Percentiles rank a stretch among this genome's conserved stretches.
These are phyloP conservation scores for Tridacna crocea DNA, from an alignment of 2,888 invertebrate species.

Conservation along the genomic window DNA sequence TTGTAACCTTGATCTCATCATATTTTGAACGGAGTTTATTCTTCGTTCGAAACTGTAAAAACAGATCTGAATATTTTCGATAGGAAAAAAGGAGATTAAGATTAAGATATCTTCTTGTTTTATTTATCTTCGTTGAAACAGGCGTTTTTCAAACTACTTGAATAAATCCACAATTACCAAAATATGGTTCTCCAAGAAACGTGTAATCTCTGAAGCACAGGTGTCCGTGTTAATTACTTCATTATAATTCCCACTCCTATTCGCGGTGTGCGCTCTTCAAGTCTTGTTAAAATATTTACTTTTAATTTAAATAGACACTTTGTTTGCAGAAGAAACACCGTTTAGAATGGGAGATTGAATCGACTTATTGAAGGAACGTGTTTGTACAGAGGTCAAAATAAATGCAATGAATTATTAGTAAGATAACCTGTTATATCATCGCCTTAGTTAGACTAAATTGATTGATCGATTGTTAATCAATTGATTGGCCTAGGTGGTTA, in stretches of 20 bases:
- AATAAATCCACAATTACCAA: background rate
- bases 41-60: too few relatives aligned
- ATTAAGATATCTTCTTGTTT: too few relatives aligned
- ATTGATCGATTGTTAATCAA: too few relatives aligned
- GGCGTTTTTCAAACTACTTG: conserved; percentile 8
- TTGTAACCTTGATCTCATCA: too few relatives aligned
- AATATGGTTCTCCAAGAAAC: background rate
- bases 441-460: background rate
- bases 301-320: conserved; percentile 28
- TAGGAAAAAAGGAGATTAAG: too few relatives aligned
- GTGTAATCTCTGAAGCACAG: conserved; percentile 18
- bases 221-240: conserved; percentile 30
- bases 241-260: conserved; percentile 25
- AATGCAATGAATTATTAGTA: background rate
- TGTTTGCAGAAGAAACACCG: conserved; percentile 23
- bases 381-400: conserved; percentile 2
- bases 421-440: background rate
- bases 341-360: conserved; percentile 22
- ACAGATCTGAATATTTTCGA: too few relatives aligned
- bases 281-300: conserved; percentile 28
- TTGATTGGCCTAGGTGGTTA: too few relatives aligned
- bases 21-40: too few relatives aligned
- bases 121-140: background rate
- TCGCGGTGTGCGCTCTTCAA: conserved; percentile 10
- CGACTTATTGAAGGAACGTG: conserved; percentile 17